phyloP scores from a whole-genome alignment of 2,113 vertebrate genomes.

The Mellivora capensis region DNA sequence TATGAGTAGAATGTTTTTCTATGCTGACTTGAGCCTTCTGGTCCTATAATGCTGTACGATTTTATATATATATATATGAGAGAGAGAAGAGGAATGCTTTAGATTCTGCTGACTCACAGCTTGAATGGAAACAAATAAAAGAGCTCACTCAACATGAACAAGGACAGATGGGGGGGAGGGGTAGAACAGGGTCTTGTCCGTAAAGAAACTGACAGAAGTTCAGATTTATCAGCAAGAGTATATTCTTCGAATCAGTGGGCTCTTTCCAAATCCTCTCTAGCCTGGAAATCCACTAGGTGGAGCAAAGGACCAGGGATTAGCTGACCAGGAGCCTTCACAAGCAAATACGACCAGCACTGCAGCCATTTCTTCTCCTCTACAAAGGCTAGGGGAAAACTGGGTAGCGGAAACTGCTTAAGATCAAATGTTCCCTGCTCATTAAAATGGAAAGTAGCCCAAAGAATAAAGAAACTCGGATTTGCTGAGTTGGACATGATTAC shows the following conservation, averaged over 20 bases:
- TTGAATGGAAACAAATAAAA: slow-evolving; percentile 39
- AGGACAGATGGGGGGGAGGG: background rate
- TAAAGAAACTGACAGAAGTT: background rate
- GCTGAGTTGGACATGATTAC: slow-evolving; percentile 36
- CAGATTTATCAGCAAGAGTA: background rate
- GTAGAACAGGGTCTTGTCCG: background rate
- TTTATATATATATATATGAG: background rate
- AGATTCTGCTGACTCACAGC: background rate
- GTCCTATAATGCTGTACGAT: background rate
- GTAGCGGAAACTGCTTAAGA: slow-evolving; percentile 28
- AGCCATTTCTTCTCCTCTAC: background rate
- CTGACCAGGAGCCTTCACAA: background rate
- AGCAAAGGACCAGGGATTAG: slow-evolving; percentile 41
- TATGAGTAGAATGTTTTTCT: slow-evolving; percentile 36
- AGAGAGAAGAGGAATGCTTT: background rate
- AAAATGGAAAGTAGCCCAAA: slow-evolving; percentile 34
- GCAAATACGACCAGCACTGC: background rate
- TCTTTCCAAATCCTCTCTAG: background rate
- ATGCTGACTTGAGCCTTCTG: background rate
- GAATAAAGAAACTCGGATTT: slow-evolving; percentile 44
- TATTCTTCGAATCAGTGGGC: background rate
- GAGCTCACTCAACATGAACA: background rate
- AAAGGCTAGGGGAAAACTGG: background rate
- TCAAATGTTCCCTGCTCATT: slow-evolving; percentile 26
- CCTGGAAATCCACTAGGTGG: slow-evolving; percentile 63